These are phyloP conservation scores for Potamarius usumacintae DNA, from an alignment of 2,113 vertebrate species.

Conservation along the genomic window DNA sequence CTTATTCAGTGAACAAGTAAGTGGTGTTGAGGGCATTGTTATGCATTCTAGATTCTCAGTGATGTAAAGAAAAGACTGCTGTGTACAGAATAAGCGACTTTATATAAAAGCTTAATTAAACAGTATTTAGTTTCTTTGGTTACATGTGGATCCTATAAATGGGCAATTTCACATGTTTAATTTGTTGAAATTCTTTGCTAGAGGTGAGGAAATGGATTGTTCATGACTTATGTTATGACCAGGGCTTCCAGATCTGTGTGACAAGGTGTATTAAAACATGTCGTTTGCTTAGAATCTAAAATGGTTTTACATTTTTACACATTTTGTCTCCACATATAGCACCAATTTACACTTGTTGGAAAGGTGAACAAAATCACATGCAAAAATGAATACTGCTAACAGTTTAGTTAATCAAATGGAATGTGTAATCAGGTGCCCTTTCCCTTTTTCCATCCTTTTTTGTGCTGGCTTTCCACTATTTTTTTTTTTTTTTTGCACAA, in stretches of 20 bases:
- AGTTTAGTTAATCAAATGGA: neutral
- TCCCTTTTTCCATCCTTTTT: neutral
- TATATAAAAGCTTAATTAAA: conserved; percentile 13
- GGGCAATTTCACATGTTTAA: conserved; percentile 5
- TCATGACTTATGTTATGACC: neutral
- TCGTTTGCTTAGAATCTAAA: neutral
- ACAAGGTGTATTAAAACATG: neutral
- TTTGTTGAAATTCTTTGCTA: neutral
- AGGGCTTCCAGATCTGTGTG: neutral
- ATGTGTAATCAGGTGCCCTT: neutral
- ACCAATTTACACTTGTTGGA: conserved; percentile 14
- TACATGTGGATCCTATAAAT: neutral
- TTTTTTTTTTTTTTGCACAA: neutral
- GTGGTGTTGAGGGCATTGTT: neutral
- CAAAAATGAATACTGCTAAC: neutral
- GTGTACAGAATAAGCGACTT: neutral
- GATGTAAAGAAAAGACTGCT: neutral
- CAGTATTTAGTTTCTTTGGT: neutral
- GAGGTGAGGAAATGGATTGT: neutral
- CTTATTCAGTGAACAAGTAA: neutral
- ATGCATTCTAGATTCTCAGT: neutral
- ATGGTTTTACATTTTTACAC: neutral
- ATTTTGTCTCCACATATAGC: neutral
- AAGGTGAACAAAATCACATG: conserved; percentile 9
- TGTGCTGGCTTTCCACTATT: neutral